Percentiles rank a stretch among this genome's conserved stretches.
Conservation (phyloP, 2,888 invertebrate genomes). For the Dryococelus australis region DNA sequence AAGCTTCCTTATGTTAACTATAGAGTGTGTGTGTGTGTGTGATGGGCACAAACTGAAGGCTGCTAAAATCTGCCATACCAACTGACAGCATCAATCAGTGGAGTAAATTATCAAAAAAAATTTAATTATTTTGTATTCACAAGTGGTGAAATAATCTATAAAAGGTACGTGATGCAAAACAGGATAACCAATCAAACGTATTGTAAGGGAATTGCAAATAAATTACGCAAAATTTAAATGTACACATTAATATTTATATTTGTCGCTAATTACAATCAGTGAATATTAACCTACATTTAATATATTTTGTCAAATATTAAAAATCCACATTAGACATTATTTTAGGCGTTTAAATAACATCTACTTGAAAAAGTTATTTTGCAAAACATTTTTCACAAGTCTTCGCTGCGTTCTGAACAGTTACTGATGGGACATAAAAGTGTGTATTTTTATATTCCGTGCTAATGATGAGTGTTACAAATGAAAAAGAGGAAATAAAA, state of each 20-base stretch:
- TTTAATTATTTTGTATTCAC: not conserved
- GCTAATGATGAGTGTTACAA: not conserved
- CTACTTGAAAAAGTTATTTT: not conserved
- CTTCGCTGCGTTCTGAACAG: not conserved
- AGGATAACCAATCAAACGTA: not conserved
- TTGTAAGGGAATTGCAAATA: not conserved
- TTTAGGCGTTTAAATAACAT: not conserved
- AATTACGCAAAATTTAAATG: not conserved
- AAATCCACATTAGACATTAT: not conserved
- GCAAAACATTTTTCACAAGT: not conserved
- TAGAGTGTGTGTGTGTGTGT: not conserved
- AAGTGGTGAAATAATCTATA: not conserved
- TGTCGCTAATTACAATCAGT: not conserved
- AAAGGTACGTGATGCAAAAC: not conserved
- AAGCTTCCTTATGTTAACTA: not conserved
- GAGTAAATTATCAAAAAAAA: not conserved
- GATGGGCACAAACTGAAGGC: not conserved
- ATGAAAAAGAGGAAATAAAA: not conserved
- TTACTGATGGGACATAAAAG: not conserved
- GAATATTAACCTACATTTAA: not conserved
- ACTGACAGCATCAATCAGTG: not conserved
- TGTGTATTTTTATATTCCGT: constrained; percentile 9
- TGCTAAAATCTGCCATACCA: not conserved
- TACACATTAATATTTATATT: not conserved
- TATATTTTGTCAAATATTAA: not conserved